Conservation (phyloP, 2,113 vertebrate species). For the Corythaixoides concolor region DNA sequence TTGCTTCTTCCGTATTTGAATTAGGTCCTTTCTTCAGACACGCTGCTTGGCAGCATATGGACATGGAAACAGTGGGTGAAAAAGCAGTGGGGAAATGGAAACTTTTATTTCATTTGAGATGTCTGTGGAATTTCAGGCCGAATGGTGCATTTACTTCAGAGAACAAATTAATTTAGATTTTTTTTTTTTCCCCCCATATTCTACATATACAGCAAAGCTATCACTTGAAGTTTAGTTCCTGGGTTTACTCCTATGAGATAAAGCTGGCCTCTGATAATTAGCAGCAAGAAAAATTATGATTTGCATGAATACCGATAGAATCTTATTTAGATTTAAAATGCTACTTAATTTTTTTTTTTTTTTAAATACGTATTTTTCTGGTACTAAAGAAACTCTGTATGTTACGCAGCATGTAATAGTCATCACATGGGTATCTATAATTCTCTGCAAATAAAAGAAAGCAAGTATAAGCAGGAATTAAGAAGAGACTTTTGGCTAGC, state of each 20-base stretch:
- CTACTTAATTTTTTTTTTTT: not conserved
- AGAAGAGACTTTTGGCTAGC: constrained; percentile 1
- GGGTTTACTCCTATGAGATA: not conserved
- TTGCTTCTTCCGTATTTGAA: not conserved
- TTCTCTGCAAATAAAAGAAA: constrained; percentile 20
- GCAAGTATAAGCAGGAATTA: not conserved
- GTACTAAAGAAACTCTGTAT: not conserved
- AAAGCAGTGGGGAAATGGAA: not conserved
- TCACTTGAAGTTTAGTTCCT: not conserved
- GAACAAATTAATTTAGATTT: not conserved
- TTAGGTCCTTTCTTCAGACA: not conserved
- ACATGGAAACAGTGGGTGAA: not conserved
- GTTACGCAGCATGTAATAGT: not conserved
- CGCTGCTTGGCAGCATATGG: not conserved
- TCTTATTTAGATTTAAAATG: no score
- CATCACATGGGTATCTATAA: not conserved
- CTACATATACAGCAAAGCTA: not conserved
- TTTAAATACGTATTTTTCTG: not conserved
- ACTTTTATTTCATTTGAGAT: not conserved
- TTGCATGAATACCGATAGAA: no score
- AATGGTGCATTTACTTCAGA: not conserved
- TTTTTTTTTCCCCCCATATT: not conserved
- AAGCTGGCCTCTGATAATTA: no score
- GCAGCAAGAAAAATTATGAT: no score
- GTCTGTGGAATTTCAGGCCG: not conserved